Percentiles rank a stretch among this genome's conserved stretches.
Evolutionary conservation across 2,113 vertebrate species (phyloP).

Genomic region (Himantopus leucocephalus): DNA sequence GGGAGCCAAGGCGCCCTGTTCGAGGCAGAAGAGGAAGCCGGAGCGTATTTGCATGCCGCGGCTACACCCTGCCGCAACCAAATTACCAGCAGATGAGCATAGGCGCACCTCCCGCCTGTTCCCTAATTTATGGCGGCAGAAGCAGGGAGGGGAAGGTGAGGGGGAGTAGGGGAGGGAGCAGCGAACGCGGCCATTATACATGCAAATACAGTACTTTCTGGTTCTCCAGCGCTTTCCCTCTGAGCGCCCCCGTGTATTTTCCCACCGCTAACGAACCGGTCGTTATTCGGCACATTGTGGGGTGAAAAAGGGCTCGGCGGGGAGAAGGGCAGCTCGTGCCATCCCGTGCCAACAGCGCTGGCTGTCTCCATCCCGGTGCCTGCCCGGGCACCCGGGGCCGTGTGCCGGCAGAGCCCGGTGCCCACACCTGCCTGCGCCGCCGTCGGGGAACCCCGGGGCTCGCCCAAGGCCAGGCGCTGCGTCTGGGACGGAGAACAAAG

Average conservation of each 20-base stretch:
- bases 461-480: fast-evolving
- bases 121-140: neutral
- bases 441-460: neutral
- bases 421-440: neutral
- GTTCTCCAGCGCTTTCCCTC: neutral
- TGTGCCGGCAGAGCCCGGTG: neutral
- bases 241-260: neutral
- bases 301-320: fast-evolving
- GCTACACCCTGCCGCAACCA: conserved; percentile 44
- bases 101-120: neutral
- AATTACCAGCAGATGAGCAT: neutral
- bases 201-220: neutral
- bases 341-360: neutral
- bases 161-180: conserved; percentile 11
- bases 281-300: fast-evolving
- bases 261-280: fast-evolving
- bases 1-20: neutral
- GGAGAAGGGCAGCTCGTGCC: neutral
- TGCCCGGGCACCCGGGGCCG: neutral
- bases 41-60: neutral
- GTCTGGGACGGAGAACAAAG: conserved; percentile 2
- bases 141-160: conserved; percentile 30
- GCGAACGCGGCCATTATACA: neutral
- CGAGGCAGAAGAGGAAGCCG: conserved; percentile 14
- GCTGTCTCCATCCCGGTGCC: neutral